Percentiles rank a stretch among this genome's conserved stretches.
These are phyloP conservation scores for Eucera pruinosa DNA, from an alignment of 2,888 invertebrate species.

Conservation along the genomic window DNA sequence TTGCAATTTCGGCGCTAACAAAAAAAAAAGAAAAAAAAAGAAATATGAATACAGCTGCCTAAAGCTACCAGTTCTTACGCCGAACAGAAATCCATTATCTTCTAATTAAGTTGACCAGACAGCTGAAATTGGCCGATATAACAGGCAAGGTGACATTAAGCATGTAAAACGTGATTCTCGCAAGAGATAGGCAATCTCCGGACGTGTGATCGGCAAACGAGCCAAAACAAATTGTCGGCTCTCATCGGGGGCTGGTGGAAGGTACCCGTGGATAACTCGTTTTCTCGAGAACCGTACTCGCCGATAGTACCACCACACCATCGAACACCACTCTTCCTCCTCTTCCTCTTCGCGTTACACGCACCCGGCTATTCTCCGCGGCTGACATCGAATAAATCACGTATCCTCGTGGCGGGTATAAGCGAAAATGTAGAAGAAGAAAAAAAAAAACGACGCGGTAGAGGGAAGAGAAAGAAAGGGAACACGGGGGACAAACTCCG, in stretches of 20 bases:
- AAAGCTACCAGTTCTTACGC: no score
- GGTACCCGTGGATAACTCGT: slow-evolving; percentile 57
- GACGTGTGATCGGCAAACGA: slow-evolving; percentile 51
- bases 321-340: slow-evolving; percentile 3
- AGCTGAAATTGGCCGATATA: background rate
- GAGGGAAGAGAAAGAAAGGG: background rate
- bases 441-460: background rate
- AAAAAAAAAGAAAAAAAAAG: no score
- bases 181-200: background rate
- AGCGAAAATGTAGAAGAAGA: slow-evolving; percentile 39
- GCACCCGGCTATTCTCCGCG: slow-evolving; percentile 35
- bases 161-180: background rate
- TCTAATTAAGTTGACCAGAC: slow-evolving; percentile 9
- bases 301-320: background rate
- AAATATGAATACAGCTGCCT: no score
- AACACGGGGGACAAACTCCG: slow-evolving; percentile 46
- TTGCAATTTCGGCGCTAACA: no score
- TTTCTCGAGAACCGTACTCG: slow-evolving; percentile 30
- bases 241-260: slow-evolving; percentile 13
- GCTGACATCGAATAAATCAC: slow-evolving; percentile 68
- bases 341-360: no score
- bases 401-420: slow-evolving; percentile 29
- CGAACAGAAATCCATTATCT: slow-evolving; percentile 1
- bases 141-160: background rate
- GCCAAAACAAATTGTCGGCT: slow-evolving; percentile 64